Conservation (phyloP, 2,113 vertebrate species). For the Stegastes partitus region DNA sequence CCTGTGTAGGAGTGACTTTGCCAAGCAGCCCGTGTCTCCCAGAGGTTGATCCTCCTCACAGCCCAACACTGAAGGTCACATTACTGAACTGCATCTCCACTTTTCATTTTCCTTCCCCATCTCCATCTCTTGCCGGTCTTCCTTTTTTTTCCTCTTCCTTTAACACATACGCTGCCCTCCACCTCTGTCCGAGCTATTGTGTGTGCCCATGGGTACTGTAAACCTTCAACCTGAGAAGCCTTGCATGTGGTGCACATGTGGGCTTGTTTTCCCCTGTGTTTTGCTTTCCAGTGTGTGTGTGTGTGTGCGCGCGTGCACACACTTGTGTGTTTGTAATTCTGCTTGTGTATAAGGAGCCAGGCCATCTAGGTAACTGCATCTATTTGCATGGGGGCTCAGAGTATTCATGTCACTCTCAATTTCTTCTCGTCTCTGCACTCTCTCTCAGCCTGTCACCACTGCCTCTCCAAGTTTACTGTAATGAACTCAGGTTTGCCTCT, state of each 20-base stretch:
- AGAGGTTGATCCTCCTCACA: constrained; percentile 68
- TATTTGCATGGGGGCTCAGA: constrained; percentile 67
- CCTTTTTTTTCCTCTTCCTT: constrained; percentile 1
- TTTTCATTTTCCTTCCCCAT: constrained; percentile 27
- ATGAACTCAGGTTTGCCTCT: constrained; percentile 74
- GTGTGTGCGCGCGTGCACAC: constrained; percentile 40
- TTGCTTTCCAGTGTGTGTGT: constrained; percentile 39
- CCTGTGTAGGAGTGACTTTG: constrained; percentile 73
- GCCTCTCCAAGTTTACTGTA: constrained; percentile 70
- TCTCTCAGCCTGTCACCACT: constrained; percentile 73
- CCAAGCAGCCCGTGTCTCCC: constrained; percentile 65
- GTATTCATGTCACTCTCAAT: constrained; percentile 73
- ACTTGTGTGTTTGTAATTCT: constrained; percentile 42
- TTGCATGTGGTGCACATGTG: background rate
- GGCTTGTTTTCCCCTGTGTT: constrained; percentile 15
- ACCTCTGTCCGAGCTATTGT: constrained; percentile 36
- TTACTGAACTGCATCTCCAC: constrained; percentile 37
- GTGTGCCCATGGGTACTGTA: constrained; percentile 52
- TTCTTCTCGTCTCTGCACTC: constrained; percentile 57
- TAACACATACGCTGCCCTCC: constrained; percentile 13
- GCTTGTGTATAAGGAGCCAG: constrained; percentile 42
- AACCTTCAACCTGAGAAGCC: constrained; percentile 57
- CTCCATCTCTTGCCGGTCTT: constrained; percentile 35
- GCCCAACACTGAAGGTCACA: constrained; percentile 74
- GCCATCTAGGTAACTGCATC: constrained; percentile 66